A percentile compares a stretch with the other conserved stretches of the same genome.
Conservation (phyloP, 1,140 invertebrate species). For the Ladona fulva region DNA sequence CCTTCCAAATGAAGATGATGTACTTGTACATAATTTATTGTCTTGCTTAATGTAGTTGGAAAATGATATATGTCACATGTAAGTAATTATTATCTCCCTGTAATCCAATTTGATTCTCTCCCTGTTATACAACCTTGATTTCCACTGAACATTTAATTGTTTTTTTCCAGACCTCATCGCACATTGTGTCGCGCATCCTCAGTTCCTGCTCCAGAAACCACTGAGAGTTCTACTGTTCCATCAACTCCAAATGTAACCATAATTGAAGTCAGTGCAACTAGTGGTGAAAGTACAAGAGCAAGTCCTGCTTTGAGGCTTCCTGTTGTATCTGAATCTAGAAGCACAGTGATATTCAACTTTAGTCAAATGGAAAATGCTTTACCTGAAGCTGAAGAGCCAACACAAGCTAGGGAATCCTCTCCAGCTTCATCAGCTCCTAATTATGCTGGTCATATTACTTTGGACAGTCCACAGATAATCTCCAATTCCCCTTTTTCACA, state of each 20-base stretch:
- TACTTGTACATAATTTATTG: too few species aligned
- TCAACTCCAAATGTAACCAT: constrained; percentile 26
- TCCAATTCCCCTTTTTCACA: background rate
- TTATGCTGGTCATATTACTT: background rate
- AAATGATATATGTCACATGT: too few species aligned
- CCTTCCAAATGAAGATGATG: too few species aligned
- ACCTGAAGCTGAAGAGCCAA: background rate
- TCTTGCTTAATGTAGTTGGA: too few species aligned
- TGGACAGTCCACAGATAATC: background rate
- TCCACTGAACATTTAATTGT: too few species aligned
- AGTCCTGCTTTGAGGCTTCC: background rate
- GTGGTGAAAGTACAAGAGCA: background rate
- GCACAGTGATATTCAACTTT: background rate
- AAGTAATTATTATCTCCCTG: too few species aligned
- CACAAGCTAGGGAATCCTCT: background rate
- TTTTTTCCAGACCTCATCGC: background rate
- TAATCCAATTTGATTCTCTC: too few species aligned
- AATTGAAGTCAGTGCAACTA: constrained; percentile 25
- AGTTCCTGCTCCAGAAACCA: background rate
- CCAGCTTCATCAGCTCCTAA: background rate
- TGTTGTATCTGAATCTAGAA: background rate
- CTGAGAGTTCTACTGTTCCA: background rate
- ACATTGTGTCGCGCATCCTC: background rate
- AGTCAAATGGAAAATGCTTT: background rate
- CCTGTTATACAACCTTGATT: too few species aligned